Evolutionary conservation across 2,888 invertebrate genomes (phyloP), one percentile per base, ranked within the genome.

Genomic region (Acanthococcus lagerstroemiae): DNA sequence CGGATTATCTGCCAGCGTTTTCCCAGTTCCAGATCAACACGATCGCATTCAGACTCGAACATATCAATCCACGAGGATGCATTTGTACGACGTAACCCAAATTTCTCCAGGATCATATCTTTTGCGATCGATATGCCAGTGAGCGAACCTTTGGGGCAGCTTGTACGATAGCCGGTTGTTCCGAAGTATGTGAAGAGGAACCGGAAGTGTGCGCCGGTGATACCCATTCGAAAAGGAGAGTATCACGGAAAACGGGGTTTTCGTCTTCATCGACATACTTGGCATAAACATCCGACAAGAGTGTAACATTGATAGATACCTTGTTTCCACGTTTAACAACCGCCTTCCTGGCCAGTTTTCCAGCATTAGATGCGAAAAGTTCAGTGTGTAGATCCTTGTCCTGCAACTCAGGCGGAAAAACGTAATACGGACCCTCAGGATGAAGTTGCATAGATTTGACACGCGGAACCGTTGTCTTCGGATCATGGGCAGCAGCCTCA

Each of bases 31-130:
- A 55, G 4, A 19, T 27, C 26, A 25, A 55, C n/a, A 4, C 55
- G 55, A 55, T 4, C 9, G 27, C 55, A 55, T 26, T 55, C 55
- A 4, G n/a, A n/a, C 17, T 55, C 55, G 12, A 55, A 26, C n/a
- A n/a, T 26, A 9, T 24, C 25, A 12, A 55, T 5, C 37, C 37
- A 30, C 15, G 37, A 30, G 6, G 15, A 30, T 9, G 37, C 37
- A 30, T 30, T 30, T 6, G 7, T 15, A 30, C 7, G 15, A 9
- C 15, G 6, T 30, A 15, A 30, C 7, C 37, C 37, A 30, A 30
- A 30, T 30, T 30, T 30, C 6, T 6, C 15, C 6, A 30, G 6
- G 37, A 30, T 15, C 37, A 15, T 15, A 15, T 30, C 37, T 15
- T 30, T 30, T 6, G 15, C 7, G 15, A 30, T 30, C n/a, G n/a